phyloP scores from a whole-genome alignment of 37 sponge, comb jelly and placozoan genomes.

The Ianthella basta region DNA sequence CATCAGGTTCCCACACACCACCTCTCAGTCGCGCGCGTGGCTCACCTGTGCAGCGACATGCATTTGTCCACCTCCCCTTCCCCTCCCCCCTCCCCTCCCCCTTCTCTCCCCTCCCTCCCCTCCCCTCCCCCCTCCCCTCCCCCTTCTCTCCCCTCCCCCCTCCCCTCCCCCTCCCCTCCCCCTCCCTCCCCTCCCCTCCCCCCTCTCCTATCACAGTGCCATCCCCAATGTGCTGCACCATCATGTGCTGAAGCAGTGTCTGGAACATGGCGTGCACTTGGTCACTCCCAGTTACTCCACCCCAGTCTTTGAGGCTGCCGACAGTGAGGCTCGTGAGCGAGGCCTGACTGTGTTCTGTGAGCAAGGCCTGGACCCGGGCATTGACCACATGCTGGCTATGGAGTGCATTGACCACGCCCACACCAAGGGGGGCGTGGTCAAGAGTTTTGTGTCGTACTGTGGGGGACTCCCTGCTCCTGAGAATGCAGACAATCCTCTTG shows the following conservation, averaged over 20 bases:
- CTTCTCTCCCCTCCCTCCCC: no score
- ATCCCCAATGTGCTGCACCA: constrained; percentile 83
- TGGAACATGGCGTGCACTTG: constrained; percentile 74
- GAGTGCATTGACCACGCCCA: constrained; percentile 86
- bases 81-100: no score
- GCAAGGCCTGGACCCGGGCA: constrained; percentile 95
- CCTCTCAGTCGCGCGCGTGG: neutral
- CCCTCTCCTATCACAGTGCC: constrained; percentile 47
- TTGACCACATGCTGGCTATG: constrained; percentile 97
- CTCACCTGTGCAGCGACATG: neutral
- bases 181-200: no score
- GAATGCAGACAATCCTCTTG: constrained; percentile 84
- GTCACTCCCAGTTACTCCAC: constrained; percentile 92
- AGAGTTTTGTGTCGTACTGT: constrained; percentile 78
- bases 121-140: no score
- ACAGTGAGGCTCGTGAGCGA: constrained; percentile 59
- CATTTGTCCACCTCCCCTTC: neutral
- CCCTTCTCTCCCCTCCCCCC: neutral
- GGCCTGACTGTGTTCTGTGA: constrained; percentile 88
- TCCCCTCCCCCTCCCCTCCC: no score
- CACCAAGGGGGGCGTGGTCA: constrained; percentile 84
- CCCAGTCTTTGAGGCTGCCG: constrained; percentile 55
- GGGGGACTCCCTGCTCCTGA: constrained; percentile 94
- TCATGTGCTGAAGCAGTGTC: constrained; percentile 77
- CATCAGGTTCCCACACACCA: constrained; percentile 61